These are phyloP conservation scores for Troides helena DNA, from an alignment of 2,888 invertebrate genomes.

Conservation along the genomic window DNA sequence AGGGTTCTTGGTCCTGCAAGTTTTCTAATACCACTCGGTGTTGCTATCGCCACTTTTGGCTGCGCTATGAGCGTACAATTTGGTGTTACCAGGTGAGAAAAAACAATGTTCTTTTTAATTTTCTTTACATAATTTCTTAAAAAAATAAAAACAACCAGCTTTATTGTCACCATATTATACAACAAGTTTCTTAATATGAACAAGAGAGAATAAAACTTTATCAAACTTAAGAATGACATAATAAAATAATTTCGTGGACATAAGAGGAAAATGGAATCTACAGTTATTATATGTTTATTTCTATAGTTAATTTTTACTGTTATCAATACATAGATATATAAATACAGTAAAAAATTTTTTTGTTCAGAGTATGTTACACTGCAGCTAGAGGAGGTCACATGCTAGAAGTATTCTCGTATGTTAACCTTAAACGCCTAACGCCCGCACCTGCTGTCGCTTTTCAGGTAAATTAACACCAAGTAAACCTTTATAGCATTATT, in stretches of 20 bases:
- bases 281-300: too few species aligned
- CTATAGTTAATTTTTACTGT: too few species aligned
- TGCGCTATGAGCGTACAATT: slow-evolving; percentile 89
- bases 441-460: slow-evolving; percentile 91
- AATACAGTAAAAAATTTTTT: background rate
- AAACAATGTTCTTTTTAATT: background rate
- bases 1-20: slow-evolving; percentile 83
- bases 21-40: slow-evolving; percentile 87
- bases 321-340: too few species aligned
- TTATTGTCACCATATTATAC: too few species aligned
- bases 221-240: too few species aligned
- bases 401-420: slow-evolving; percentile 88
- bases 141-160: too few species aligned
- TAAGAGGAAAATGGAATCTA: too few species aligned
- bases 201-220: too few species aligned
- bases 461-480: slow-evolving; percentile 75
- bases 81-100: slow-evolving; percentile 82
- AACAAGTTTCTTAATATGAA: too few species aligned
- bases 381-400: slow-evolving; percentile 91
- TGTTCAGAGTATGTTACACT: slow-evolving; percentile 87
- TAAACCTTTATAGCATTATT: too few species aligned
- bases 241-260: too few species aligned
- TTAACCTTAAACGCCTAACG: slow-evolving; percentile 86
- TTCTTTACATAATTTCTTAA: too few species aligned
- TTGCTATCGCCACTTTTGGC: slow-evolving; percentile 88